phyloP scores from a whole-genome alignment of 53 echinoderm and acorn worm genomes.

The Henricia sp. region DNA sequence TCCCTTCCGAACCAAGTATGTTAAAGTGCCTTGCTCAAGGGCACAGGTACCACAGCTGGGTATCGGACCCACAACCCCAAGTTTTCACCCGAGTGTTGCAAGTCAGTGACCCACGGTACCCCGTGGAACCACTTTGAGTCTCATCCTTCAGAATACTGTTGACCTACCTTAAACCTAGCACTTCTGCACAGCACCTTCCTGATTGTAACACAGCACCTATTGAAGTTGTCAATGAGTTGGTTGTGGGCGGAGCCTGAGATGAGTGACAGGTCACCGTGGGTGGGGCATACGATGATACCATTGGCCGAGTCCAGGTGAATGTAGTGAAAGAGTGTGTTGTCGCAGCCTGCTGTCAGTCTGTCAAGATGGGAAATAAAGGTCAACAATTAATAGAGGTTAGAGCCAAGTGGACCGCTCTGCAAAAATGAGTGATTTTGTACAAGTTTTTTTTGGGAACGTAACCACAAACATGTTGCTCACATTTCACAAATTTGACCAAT shows the following conservation, averaged over 20 bases:
- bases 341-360: constrained; percentile 88
- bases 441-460: too few relatives aligned
- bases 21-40: too few relatives aligned
- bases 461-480: too few relatives aligned
- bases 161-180: constrained; percentile 74
- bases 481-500: too few relatives aligned
- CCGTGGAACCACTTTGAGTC: too few relatives aligned
- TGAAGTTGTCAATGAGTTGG: constrained; percentile 84
- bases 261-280: constrained; percentile 73
- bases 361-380: neutral
- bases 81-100: too few relatives aligned
- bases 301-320: constrained; percentile 76
- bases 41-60: too few relatives aligned
- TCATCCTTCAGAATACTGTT: neutral
- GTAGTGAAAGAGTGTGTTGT: constrained; percentile 94
- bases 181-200: constrained; percentile 74
- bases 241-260: constrained; percentile 78
- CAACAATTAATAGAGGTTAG: constrained; percentile 7
- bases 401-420: too few relatives aligned
- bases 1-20: too few relatives aligned
- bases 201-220: constrained; percentile 81
- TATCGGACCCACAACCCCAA: too few relatives aligned
- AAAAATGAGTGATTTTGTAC: too few relatives aligned
- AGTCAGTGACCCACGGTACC: too few relatives aligned
- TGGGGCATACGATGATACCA: constrained; percentile 82